Percentiles rank a stretch among this genome's conserved stretches.
These are phyloP conservation scores for Mixornis gularis DNA, from an alignment of 2,113 vertebrate genomes.

Conservation along the genomic window DNA sequence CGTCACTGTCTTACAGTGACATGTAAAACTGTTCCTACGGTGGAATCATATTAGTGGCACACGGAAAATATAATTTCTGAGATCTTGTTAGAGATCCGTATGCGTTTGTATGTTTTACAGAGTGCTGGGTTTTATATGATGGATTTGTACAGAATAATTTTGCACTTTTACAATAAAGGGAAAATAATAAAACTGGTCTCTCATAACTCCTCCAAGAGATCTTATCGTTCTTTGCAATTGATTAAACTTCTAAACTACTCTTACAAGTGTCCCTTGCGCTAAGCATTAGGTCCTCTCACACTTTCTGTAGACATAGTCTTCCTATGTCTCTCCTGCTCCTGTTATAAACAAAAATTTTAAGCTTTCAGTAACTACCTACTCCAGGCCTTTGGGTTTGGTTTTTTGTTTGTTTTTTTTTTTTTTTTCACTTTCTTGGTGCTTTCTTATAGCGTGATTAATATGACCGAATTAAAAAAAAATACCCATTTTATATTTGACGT, in stretches of 20 bases:
- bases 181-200: slow-evolving; percentile 18
- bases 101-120: slow-evolving; percentile 4
- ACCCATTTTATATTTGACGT: not conserved
- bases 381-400: no score
- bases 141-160: slow-evolving; percentile 42
- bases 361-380: accelerated
- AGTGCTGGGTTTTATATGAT: not conserved
- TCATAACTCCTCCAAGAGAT: not conserved
- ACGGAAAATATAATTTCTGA: not conserved
- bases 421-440: accelerated
- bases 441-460: not conserved
- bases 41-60: not conserved
- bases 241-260: not conserved
- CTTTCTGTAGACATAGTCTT: accelerated
- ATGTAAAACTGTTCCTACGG: not conserved
- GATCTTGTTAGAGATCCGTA: not conserved
- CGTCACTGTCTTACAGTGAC: not conserved
- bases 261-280: not conserved
- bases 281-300: not conserved
- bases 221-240: accelerated
- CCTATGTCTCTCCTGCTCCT: not conserved
- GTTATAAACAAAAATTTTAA: accelerated
- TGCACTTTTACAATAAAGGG: slow-evolving; percentile 61
- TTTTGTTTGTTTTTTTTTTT: no score
- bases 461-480: not conserved